phyloP scores from a whole-genome alignment of 2,888 invertebrate genomes.

The Lasioglossum figueresi region DNA sequence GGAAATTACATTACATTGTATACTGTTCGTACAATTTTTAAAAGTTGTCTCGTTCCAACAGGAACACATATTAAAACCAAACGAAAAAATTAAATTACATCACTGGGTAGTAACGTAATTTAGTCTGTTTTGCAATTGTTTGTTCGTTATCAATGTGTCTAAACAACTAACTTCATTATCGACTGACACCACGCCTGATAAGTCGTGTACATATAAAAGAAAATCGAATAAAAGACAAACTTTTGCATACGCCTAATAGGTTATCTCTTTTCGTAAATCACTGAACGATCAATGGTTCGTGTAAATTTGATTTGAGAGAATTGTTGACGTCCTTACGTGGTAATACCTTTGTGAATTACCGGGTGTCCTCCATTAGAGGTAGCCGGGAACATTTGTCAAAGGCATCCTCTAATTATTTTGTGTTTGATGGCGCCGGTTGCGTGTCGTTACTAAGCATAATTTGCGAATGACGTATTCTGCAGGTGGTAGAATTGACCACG shows the following conservation, averaged over 20 bases:
- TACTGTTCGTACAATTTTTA: neutral
- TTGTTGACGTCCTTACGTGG: neutral
- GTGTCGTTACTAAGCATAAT: neutral
- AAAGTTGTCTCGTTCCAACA: neutral
- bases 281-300: neutral
- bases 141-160: too few relatives aligned
- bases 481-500: constrained; percentile 93
- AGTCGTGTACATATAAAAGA: too few relatives aligned
- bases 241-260: too few relatives aligned
- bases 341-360: neutral
- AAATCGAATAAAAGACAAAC: too few relatives aligned
- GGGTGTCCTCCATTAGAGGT: neutral
- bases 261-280: too few relatives aligned
- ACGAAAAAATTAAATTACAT: neutral
- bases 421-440: neutral
- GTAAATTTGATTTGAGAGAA: neutral
- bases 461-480: constrained; percentile 23
- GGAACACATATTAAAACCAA: neutral
- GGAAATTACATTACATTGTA: neutral
- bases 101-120: too few relatives aligned
- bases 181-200: too few relatives aligned
- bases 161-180: too few relatives aligned
- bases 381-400: neutral
- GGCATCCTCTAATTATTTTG: constrained; percentile 2
- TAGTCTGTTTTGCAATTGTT: too few relatives aligned